Base-by-base conservation (phyloP, 2,797 vertebrate species). In the Brotula barbata region DNA sequence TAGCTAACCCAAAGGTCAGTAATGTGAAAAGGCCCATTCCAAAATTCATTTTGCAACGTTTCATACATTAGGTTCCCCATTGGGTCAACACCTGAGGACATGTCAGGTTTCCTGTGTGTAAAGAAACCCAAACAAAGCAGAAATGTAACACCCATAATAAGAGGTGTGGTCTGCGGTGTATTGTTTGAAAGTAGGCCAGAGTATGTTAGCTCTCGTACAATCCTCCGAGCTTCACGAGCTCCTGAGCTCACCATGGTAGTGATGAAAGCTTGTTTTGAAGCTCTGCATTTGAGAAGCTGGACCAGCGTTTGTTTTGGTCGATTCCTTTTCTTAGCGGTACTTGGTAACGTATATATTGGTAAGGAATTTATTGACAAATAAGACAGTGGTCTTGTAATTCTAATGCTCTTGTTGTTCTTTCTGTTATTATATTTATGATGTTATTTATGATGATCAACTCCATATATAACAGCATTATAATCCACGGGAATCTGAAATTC, bases 111-210 rank as follows among this genome's bases (percentile, higher is more conserved):
- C 1, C 28, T 36, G 25, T 36, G 13, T 50, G 39, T 28, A 33
- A 43, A 4, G 37, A 2, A 16, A 61, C 41, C 59, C 50, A 58
- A 74, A 47, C 45, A 59, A 56, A 16, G 22, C 28, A 79, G 78
- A 75, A 80, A 86, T 64, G 11, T 31, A 37, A 84, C 20, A 51
- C 58, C 57, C 1, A 7, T 64, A 54, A 55, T 60, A 55, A 16
- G 36, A 16, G 20, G 13, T 50, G 31, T 16, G 34, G 3, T 65
- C 60, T 46, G n/a, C 51, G 69, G 36, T 68, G 48, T 45, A 7
- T 33, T 47, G 39, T 67, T 16, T 59, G 46, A 75, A 70, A 62
- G 51, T 58, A n/a, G 64, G 53, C 7, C 46, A 17, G 48, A 13
- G 44, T 44, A 19, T 31, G 39, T 71, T 56, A 33, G 31, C 36